Evolutionary conservation across 2,888 invertebrate species (phyloP).

Genomic region (Latrodectus elegans): DNA sequence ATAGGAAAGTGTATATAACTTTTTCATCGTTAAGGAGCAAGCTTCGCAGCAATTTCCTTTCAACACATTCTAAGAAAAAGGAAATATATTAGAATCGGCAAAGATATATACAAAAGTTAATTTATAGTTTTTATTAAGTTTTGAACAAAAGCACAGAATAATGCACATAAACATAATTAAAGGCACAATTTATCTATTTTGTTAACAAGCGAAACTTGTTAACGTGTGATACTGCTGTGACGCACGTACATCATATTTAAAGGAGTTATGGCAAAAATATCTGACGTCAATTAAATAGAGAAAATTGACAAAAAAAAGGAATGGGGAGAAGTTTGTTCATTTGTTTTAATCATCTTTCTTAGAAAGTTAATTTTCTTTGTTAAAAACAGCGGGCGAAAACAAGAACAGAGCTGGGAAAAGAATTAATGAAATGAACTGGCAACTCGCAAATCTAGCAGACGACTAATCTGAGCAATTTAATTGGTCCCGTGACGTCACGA

Average conservation of each 20-base stretch:
- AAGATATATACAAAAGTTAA: too few relatives aligned
- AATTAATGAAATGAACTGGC: conserved; percentile 43
- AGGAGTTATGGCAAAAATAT: conserved; percentile 38
- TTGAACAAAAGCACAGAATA: conserved; percentile 49
- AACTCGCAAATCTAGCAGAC: conserved; percentile 39
- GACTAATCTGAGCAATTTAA: conserved; percentile 55
- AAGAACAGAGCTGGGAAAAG: conserved; percentile 15
- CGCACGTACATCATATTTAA: conserved; percentile 49
- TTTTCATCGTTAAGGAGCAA: too few relatives aligned
- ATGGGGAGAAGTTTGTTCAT: conserved; percentile 18
- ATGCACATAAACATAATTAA: conserved; percentile 45
- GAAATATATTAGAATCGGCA: too few relatives aligned
- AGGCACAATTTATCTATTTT: conserved; percentile 66
- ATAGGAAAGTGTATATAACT: too few relatives aligned
- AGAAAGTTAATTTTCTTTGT: conserved; percentile 41
- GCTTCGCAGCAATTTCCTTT: too few relatives aligned
- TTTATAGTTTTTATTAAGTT: not conserved
- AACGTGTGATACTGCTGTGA: conserved; percentile 31
- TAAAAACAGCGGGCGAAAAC: conserved; percentile 4
- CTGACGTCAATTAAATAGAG: conserved; percentile 53
- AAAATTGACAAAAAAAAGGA: conserved; percentile 7
- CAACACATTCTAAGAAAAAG: too few relatives aligned
- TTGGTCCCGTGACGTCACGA: conserved; percentile 58
- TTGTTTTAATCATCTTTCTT: conserved; percentile 41
- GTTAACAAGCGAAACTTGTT: conserved; percentile 54